Base-by-base conservation (phyloP, 2,113 vertebrate genomes). In the Acanthisitta chloris region DNA sequence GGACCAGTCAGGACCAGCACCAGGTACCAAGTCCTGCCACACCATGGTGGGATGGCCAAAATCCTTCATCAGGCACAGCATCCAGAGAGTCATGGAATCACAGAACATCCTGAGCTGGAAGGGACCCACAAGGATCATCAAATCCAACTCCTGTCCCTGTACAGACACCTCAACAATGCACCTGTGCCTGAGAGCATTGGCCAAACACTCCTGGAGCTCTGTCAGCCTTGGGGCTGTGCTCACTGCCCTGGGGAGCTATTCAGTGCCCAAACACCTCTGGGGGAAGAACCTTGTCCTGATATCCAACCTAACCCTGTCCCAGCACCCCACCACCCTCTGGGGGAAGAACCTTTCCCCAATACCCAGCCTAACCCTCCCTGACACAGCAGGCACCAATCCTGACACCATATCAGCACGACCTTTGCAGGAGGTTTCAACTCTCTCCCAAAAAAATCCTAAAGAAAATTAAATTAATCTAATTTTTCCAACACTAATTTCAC, bases 11-110 rank as follows among this genome's bases (percentile, higher is more conserved):
- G 29, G 7, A 49, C 10, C 49, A 71, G 14, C 33, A 42, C 15
- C 20, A 2, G 0, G 1, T 2, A 33, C 21, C 0, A 0, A 49
- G 25, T 36, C 26, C 49, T 31, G 57, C 36, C 48, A 6, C 2
- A 0, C n/a, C 21, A 3, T 0, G 2, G 10, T 6, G 38, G 16
- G 24, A 67, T 58, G 34, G 28, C 8, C 4, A 1, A n/a, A 76
- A 36, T 13, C 52, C 69, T 49, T 29, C 19, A 17, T 6, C 6
- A 16, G 40, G 12, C 29, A 10, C 16, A 26, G 36, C 52, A 33
- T 1, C 49, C 49, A 12, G 18, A 54, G 38, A 31, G 33, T 65
- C 42, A 65, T 0, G 10, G 49, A 45, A 9, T 51, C 36, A 55
- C 0, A 23, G 19, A 58, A 38, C 4, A 0, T 2, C 36, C 45